A percentile compares a stretch with the other conserved stretches of the same genome.
Conservation (phyloP, 2,888 invertebrate genomes). For the Pseudeuparius sepicola region DNA sequence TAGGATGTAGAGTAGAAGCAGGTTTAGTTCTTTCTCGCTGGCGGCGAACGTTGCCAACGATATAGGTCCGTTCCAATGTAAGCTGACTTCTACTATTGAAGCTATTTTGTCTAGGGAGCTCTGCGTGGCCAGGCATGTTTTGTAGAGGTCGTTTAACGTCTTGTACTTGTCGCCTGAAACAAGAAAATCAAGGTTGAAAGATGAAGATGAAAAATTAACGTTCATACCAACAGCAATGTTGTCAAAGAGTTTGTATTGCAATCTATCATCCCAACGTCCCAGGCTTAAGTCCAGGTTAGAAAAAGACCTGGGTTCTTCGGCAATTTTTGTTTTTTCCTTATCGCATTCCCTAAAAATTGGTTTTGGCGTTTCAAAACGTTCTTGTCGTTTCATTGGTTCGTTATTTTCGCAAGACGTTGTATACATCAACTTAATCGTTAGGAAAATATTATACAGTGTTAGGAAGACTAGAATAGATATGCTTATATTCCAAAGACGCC, state of each 20-base stretch:
- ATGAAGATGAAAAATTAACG: too few species aligned
- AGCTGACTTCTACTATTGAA: slow-evolving; percentile 64
- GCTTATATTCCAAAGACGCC: slow-evolving; percentile 61
- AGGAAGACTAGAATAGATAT: slow-evolving; percentile 54
- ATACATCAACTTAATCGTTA: slow-evolving; percentile 49
- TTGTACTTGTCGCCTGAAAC: slow-evolving; percentile 40
- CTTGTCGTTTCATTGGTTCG: slow-evolving; percentile 6
- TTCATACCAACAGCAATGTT: slow-evolving; percentile 63
- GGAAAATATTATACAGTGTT: slow-evolving; percentile 52
- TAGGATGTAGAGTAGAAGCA: slow-evolving; percentile 61
- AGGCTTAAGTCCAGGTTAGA: slow-evolving; percentile 53
- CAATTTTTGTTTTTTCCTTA: slow-evolving; percentile 14
- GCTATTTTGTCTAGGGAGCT: slow-evolving; percentile 73
- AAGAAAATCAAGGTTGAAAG: too few species aligned
- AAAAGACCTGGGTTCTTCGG: slow-evolving; percentile 33
- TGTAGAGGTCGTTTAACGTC: slow-evolving; percentile 46
- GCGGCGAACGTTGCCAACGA: slow-evolving; percentile 74
- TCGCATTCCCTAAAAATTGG: slow-evolving; percentile 23
- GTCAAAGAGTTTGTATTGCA: slow-evolving; percentile 61
- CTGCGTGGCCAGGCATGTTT: slow-evolving; percentile 68
- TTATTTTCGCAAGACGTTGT: slow-evolving; percentile 20
- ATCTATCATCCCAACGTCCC: slow-evolving; percentile 65
- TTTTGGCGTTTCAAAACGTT: slow-evolving; percentile 21
- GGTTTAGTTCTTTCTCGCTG: slow-evolving; percentile 64
- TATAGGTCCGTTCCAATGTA: slow-evolving; percentile 77